These are phyloP conservation scores for Unio pictorum DNA, from an alignment of 2,888 invertebrate genomes.

Conservation along the genomic window DNA sequence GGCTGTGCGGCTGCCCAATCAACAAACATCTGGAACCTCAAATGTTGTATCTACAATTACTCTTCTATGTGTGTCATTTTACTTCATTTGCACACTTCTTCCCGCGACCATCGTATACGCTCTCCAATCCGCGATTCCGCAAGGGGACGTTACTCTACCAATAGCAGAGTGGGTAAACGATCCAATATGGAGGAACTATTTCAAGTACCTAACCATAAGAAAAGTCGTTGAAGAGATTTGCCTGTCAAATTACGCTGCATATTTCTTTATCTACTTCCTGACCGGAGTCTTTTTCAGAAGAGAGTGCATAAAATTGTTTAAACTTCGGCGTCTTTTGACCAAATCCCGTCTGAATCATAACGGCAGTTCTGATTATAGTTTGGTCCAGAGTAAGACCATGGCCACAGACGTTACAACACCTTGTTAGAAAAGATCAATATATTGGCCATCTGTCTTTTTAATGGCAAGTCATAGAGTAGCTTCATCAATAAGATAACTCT, in stretches of 20 bases:
- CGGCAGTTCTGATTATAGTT: too few species aligned
- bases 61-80: constrained; percentile 70
- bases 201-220: constrained; percentile 58
- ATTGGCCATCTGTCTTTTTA: too few species aligned
- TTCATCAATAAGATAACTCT: too few species aligned
- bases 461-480: too few species aligned
- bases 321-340: too few species aligned
- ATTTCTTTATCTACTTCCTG: constrained; percentile 69
- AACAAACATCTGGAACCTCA: constrained; percentile 29
- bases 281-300: constrained; percentile 68
- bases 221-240: constrained; percentile 66
- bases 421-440: neutral
- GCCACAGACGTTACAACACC: too few species aligned
- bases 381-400: too few species aligned
- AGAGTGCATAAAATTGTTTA: constrained; percentile 44
- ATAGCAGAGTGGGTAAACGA: constrained; percentile 48
- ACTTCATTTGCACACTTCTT: constrained; percentile 68
- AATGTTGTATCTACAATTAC: constrained; percentile 68
- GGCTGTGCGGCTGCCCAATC: constrained; percentile 34
- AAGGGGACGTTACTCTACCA: constrained; percentile 40
- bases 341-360: too few species aligned
- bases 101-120: constrained; percentile 70
- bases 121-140: constrained; percentile 48
- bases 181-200: constrained; percentile 60
- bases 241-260: constrained; percentile 68